Base-by-base conservation (phyloP, 1,140 invertebrate species). In the Eulimnadia texana region DNA sequence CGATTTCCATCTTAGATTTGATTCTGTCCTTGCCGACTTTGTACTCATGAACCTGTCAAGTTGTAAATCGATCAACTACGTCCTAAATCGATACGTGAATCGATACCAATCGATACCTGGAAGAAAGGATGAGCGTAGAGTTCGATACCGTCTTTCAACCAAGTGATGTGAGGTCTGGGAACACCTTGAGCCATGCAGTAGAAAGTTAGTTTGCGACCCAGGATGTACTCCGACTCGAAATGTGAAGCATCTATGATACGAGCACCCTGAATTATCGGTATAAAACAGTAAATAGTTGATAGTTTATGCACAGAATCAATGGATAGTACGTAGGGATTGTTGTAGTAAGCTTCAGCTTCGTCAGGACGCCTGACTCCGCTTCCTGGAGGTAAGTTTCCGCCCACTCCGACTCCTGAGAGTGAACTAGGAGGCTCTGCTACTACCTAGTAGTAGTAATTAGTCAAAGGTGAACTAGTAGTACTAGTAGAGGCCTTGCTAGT, bases 291-390 rank as follows among this genome's bases (percentile, higher is more conserved):
- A 65, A 23, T 6, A 52, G 20, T 49, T 50, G 6, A 25, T 10
- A 25, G 16, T 24, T 3, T 55, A n/a, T 55, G 27, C n/a, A 6
- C 0, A 20, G 29, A 57, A n/a, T 27, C 16, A 50, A 53, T 23
- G 9, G 9, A 55, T 10, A 42, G 10, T 77, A 90, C 87, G 71
- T 90, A 82, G 58, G 88, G 83, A 66, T 90, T 89, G 67, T 90
- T 89, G 72, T 90, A 91, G 70, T 90, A 90, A 66, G 87, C 82
- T 74, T 89, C 85, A 2, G 85, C 86, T 71, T 90, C 87, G 1
- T 85, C 84, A 75, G 89, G 86, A 28, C 49, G 22, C 25, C 56
- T 50, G n/a, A 28, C 29, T 22, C 62, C 62, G 6, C 42, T 19
- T 50, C 52, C 50, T 27, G 47, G 19, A 25, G 56, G 24, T 20